Base-by-base conservation (phyloP, 64 coral and sea anemone species). In the Porites lutea region DNA sequence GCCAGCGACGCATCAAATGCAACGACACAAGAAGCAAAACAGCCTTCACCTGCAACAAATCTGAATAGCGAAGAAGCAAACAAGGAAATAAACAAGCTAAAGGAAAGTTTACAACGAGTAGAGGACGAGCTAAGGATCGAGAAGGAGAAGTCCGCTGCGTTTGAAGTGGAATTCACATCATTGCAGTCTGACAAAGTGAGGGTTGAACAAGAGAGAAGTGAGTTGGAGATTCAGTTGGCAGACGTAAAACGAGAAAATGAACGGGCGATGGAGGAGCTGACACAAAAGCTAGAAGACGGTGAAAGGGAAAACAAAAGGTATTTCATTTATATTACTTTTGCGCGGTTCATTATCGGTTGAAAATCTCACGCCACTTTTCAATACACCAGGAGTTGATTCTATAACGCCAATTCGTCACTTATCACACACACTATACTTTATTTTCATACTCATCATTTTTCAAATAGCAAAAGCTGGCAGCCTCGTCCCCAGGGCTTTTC, bases 161-260 rank as follows among this genome's bases (percentile, higher is more conserved):
- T 88, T 13, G 95, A 97, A 61, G 23, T 71, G 83, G 61, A 83
- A 60, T 73, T 99, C 23, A 43, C 75, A 47, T 73, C 52, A 71
- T 19, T 86, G 5, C 89, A 88, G 37, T 72, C 87, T 3, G 92
- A 99, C 45, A 96, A 90, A 52, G 77, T 91, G 22, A 74, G 68
- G 65, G 52, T 94, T 71, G 92, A 96, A 59, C 97, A 99, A 89
- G 94, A 94, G 89, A 92, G 93, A 67, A 62, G 58, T n/a, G 92
- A 97, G 44, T 21, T 88, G 0, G 91, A 87, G 64, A 97, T 97
- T 20, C 77, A 83, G 8, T 52, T 97, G 3, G 95, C 94, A 43
- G 69, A 97, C 52, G 43, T 91, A 48, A 91, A 65, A 43, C 82
- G 95, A 6, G 66, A 94, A 45, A 49, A 86, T 82, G 95, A 97